Conservation (phyloP, 2,888 invertebrate genomes). For the Troilus luridus region DNA sequence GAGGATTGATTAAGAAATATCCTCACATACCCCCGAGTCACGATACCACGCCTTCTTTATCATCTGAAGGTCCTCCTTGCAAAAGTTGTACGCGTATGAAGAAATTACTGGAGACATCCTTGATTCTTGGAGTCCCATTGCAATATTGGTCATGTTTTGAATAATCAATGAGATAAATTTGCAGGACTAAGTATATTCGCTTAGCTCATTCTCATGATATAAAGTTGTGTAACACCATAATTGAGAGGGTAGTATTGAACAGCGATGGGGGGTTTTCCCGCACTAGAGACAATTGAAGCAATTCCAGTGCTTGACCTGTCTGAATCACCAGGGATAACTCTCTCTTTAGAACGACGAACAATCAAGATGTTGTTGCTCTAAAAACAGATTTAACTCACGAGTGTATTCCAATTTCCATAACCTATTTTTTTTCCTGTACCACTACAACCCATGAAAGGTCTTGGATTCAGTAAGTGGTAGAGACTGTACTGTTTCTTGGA, state of each 20-base stretch:
- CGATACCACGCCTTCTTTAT: not conserved
- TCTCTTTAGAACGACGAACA: not conserved
- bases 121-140: not conserved
- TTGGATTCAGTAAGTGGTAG: no score
- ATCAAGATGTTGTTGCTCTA: not conserved
- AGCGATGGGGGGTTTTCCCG: not conserved
- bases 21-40: not conserved
- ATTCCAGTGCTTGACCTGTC: not conserved
- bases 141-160: not conserved
- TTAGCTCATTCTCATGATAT: not conserved
- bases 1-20: not conserved
- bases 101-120: not conserved
- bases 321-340: not conserved
- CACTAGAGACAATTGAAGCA: not conserved
- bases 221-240: not conserved
- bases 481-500: no score
- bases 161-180: conserved; percentile 16
- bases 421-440: no score
- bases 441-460: no score
- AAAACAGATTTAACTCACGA: no score
- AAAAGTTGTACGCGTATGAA: not conserved
- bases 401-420: no score
- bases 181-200: not conserved
- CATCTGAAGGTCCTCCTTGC: not conserved
- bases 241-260: not conserved